A percentile compares a stretch with the other conserved stretches of the same genome.
These are phyloP conservation scores for Trilocha varians DNA, from an alignment of 2,888 invertebrate genomes.

Conservation along the genomic window DNA sequence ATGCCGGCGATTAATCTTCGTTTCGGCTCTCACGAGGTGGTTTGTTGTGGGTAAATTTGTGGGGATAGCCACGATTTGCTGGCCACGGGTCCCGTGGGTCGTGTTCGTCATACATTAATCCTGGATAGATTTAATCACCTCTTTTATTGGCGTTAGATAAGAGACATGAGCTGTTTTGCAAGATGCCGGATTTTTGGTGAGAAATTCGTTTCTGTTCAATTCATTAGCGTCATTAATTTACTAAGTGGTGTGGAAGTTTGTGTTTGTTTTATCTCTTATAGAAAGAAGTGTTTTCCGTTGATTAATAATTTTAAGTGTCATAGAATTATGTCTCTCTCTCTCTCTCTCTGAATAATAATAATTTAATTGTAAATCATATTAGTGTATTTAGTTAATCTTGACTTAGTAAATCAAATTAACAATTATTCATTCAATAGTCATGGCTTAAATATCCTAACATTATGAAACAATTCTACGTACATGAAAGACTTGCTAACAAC, in stretches of 20 bases:
- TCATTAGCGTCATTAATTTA: background rate
- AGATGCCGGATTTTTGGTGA: constrained; percentile 11
- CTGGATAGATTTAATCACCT: constrained; percentile 55
- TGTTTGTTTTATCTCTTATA: background rate
- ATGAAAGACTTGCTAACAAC: too few relatives aligned
- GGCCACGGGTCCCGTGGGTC: constrained; percentile 48
- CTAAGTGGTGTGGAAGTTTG: background rate
- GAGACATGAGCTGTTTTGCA: constrained; percentile 14
- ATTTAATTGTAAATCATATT: too few relatives aligned
- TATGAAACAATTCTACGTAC: too few relatives aligned
- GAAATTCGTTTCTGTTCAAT: background rate
- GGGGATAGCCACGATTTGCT: constrained; percentile 58
- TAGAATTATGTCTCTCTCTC: too few relatives aligned
- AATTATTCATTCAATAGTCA: too few relatives aligned
- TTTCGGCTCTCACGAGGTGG: constrained; percentile 59
- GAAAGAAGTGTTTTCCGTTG: too few relatives aligned
- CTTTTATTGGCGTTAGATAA: constrained; percentile 46
- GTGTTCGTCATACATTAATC: constrained; percentile 61
- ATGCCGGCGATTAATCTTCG: constrained; percentile 58
- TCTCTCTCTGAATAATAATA: too few relatives aligned
- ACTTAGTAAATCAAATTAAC: too few relatives aligned
- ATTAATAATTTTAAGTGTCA: too few relatives aligned
- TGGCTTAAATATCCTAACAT: too few relatives aligned
- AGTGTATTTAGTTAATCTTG: too few relatives aligned
- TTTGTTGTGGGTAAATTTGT: constrained; percentile 63